These are phyloP conservation scores for Myotis myotis DNA, from an alignment of 2,797 vertebrate species.

Conservation along the genomic window DNA sequence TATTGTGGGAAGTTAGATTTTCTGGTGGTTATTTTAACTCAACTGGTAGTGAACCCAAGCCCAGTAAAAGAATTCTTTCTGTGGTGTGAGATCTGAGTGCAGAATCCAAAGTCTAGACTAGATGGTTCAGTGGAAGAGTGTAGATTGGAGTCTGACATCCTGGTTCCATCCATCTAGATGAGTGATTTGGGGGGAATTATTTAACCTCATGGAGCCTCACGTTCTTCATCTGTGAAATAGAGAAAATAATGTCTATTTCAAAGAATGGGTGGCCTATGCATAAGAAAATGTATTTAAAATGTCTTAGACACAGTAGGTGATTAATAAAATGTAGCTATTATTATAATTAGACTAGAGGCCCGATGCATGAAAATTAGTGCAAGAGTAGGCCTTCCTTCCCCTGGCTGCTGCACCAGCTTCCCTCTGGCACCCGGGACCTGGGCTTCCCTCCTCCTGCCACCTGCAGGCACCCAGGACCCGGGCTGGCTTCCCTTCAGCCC, in stretches of 20 bases:
- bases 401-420: too few relatives aligned
- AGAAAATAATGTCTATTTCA: not conserved
- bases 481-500: too few relatives aligned
- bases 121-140: accelerated
- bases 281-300: not conserved
- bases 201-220: not conserved
- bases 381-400: too few relatives aligned
- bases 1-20: not conserved
- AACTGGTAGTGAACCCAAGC: not conserved
- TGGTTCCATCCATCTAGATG: not conserved
- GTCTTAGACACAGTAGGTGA: not conserved
- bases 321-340: not conserved
- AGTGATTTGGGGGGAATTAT: not conserved
- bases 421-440: too few relatives aligned
- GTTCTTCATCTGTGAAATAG: not conserved
- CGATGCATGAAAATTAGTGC: too few relatives aligned
- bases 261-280: not conserved
- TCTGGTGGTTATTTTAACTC: not conserved
- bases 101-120: not conserved
- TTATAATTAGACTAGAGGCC: not conserved
- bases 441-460: too few relatives aligned
- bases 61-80: not conserved
- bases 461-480: too few relatives aligned
- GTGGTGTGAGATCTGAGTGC: not conserved
- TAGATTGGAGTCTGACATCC: not conserved